Conservation (phyloP, 2,888 invertebrate genomes). For the Andricus curvator region DNA sequence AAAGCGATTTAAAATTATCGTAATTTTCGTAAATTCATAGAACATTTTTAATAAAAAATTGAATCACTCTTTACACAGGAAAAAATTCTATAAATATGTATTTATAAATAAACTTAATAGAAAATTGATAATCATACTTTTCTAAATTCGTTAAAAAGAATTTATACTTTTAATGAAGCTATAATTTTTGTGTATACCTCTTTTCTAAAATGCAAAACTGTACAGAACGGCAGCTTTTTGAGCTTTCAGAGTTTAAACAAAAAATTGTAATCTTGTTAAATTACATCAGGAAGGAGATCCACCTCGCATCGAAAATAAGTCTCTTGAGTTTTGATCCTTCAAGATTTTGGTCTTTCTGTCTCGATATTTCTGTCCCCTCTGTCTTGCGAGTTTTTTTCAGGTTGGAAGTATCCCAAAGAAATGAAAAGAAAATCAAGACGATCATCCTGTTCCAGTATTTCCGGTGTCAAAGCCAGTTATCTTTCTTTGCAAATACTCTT, state of each 20-base stretch:
- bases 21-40: background rate
- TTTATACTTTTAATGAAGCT: no score
- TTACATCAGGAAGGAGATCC: background rate
- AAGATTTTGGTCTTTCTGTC: background rate
- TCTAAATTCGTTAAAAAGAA: background rate
- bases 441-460: conserved; percentile 16
- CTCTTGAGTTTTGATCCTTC: background rate
- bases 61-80: no score
- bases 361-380: background rate
- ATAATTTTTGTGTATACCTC: no score
- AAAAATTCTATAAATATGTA: background rate
- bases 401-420: conserved; percentile 10
- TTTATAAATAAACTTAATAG: background rate
- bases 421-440: conserved; percentile 1
- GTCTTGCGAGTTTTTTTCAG: conserved; percentile 4
- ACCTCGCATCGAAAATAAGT: background rate
- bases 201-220: background rate
- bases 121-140: background rate
- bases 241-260: background rate
- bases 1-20: background rate
- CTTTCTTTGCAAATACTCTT: conserved; percentile 14
- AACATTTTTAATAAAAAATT: no score
- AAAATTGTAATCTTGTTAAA: background rate
- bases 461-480: conserved; percentile 20
- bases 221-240: background rate